A percentile compares a stretch with the other conserved stretches of the same genome.
These are phyloP conservation scores for Tonatia bakeri DNA, from an alignment of 2,113 vertebrate species.

Conservation along the genomic window DNA sequence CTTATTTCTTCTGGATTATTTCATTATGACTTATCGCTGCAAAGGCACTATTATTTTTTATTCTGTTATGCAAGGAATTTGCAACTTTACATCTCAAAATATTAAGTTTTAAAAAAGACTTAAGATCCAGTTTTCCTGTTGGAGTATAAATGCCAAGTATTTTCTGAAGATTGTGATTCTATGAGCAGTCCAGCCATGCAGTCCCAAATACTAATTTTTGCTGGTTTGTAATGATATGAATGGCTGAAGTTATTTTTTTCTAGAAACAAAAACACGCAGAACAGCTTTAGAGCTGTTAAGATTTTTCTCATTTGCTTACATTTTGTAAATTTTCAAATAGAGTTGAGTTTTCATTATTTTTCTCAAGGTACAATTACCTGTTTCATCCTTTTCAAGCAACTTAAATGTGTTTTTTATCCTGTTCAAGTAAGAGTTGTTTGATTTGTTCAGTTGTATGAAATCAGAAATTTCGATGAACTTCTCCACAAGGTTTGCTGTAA, in stretches of 20 bases:
- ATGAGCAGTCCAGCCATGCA: not conserved
- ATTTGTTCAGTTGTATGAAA: slow-evolving; percentile 50
- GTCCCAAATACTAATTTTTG: not conserved
- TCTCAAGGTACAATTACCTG: not conserved
- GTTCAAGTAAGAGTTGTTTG: slow-evolving; percentile 26
- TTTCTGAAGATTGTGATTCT: slow-evolving; percentile 28
- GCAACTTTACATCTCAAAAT: slow-evolving; percentile 12
- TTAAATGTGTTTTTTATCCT: slow-evolving; percentile 44
- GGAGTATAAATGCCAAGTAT: not conserved
- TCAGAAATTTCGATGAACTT: slow-evolving; percentile 45
- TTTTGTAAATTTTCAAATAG: not conserved
- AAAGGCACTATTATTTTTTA: not conserved
- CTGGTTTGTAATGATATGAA: not conserved
- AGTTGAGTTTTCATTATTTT: not conserved
- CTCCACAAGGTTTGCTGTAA: slow-evolving; percentile 46
- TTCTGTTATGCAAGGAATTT: not conserved
- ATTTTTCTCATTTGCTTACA: not conserved
- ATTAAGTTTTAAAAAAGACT: not conserved
- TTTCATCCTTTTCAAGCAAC: slow-evolving; percentile 38
- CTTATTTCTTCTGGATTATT: slow-evolving; percentile 33
- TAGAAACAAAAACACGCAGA: not conserved
- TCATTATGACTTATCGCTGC: not conserved
- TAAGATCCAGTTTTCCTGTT: not conserved
- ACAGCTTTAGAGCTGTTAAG: not conserved
- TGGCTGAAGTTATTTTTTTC: not conserved